Evolutionary conservation across 2,113 vertebrate species (phyloP).

Genomic region (Oceanites oceanicus): DNA sequence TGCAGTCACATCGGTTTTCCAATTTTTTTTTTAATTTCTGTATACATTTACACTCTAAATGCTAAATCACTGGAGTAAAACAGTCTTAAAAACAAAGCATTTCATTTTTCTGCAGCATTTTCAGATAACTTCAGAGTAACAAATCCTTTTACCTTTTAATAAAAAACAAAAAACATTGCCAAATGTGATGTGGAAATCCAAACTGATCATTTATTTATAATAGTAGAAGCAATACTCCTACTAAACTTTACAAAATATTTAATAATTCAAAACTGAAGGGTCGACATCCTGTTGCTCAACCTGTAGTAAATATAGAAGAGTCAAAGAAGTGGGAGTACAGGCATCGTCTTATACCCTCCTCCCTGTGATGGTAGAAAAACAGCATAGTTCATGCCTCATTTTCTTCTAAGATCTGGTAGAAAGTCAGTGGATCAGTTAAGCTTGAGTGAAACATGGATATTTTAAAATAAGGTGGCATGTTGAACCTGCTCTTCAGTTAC

Average conservation of each 20-base stretch:
- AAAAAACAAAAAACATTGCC: not conserved
- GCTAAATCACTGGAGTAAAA: not conserved
- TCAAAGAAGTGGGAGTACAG: not conserved
- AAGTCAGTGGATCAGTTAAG: not conserved
- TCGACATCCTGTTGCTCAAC: not conserved
- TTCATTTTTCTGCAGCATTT: not conserved
- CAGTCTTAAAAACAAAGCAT: not conserved
- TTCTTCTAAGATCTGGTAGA: not conserved
- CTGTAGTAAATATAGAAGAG: not conserved
- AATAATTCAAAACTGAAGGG: not conserved
- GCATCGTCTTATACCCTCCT: not conserved
- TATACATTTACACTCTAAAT: not conserved
- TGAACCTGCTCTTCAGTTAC: not conserved
- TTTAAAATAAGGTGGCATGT: not conserved
- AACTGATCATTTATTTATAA: not conserved
- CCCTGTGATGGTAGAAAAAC: not conserved
- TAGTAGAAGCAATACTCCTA: not conserved
- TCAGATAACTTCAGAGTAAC: not conserved
- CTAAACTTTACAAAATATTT: not conserved
- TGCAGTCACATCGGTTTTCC: not conserved
- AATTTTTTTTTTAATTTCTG: not conserved
- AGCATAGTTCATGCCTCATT: not conserved
- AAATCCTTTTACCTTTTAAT: not conserved
- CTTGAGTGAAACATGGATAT: not conserved
- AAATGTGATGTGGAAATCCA: not conserved